Evolutionary conservation across 2,113 vertebrate genomes (phyloP).

Genomic region (Peromyscus maniculatus): DNA sequence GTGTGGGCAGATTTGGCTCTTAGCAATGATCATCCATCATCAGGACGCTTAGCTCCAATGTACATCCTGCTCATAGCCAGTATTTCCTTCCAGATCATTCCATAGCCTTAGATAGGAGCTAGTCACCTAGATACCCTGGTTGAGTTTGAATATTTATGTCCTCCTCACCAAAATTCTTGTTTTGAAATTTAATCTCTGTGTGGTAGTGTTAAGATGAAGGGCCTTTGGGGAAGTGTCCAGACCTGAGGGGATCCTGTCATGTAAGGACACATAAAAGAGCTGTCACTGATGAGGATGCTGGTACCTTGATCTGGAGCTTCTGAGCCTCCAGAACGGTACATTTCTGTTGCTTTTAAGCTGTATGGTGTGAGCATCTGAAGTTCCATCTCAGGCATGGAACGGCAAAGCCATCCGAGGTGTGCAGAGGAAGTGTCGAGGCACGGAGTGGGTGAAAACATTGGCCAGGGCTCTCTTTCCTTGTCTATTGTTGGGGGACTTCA

Average conservation of each 20-base stretch:
- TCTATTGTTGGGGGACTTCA: neutral
- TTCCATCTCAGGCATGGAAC: rapidly evolving
- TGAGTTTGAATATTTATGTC: neutral
- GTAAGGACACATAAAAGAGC: neutral
- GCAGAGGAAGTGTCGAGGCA: neutral
- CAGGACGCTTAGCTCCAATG: neutral
- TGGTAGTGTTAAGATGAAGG: neutral
- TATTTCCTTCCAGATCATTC: neutral
- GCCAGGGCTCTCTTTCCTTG: neutral
- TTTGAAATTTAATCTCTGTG: neutral
- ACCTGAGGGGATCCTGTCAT: neutral
- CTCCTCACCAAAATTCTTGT: neutral
- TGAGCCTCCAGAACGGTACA: neutral
- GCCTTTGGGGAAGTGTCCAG: neutral
- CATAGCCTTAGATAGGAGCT: neutral
- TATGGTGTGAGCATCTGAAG: neutral
- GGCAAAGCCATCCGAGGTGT: neutral
- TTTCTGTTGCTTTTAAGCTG: neutral
- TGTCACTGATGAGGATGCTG: neutral
- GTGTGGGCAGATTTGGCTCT: neutral
- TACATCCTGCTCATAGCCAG: neutral
- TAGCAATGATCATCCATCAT: no score
- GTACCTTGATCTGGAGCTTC: neutral
- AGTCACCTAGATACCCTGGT: neutral
- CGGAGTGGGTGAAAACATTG: neutral